phyloP scores from a whole-genome alignment of 2,113 vertebrate genomes.

The Platanista minor region DNA sequence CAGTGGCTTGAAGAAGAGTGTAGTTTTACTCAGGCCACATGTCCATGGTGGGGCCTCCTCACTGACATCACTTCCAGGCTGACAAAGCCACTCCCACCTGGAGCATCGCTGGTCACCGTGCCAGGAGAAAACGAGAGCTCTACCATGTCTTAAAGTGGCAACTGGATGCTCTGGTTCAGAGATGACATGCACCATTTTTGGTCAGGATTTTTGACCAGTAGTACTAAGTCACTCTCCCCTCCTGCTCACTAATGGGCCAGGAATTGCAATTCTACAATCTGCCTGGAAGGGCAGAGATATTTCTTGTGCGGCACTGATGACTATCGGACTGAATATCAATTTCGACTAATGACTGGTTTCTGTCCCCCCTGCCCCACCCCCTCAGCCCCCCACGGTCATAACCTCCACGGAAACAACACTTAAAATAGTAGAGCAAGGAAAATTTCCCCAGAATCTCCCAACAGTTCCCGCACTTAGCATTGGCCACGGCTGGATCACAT shows the following conservation, averaged over 20 bases:
- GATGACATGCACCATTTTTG: background rate
- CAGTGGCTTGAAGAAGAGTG: background rate
- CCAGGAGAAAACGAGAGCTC: background rate
- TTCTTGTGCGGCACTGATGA: background rate
- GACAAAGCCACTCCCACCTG: background rate
- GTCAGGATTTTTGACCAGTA: background rate
- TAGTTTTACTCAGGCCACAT: background rate
- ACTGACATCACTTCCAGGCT: background rate
- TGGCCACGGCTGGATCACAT: background rate
- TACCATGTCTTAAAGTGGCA: background rate
- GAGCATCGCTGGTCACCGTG: background rate
- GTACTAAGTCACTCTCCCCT: background rate
- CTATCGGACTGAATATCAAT: background rate
- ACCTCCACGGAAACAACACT: background rate
- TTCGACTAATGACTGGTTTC: background rate
- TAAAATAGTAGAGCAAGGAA: background rate
- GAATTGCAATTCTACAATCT: background rate
- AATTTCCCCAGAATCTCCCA: background rate
- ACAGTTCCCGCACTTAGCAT: background rate
- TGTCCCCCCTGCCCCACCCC: background rate
- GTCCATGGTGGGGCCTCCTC: background rate
- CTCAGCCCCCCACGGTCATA: background rate
- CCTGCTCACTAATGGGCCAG: background rate
- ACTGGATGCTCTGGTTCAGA: background rate
- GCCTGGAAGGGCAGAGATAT: background rate